Evolutionary conservation across 2,797 vertebrate species (phyloP), one percentile per base, ranked within the genome.

Genomic region (Paramormyrops hopkinsi): DNA sequence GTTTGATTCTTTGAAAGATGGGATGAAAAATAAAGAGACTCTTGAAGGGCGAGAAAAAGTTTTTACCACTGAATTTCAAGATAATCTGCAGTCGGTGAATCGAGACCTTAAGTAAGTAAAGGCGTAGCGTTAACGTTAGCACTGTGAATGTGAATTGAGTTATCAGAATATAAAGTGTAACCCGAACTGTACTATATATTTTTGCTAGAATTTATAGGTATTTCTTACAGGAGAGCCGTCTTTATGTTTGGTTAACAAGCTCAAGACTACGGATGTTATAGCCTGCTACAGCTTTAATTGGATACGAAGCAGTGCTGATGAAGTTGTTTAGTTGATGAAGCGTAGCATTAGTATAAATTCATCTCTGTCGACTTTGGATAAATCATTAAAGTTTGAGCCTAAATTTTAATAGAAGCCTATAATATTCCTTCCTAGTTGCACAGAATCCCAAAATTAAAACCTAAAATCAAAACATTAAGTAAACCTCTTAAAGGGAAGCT

Each of bases 1-100:
- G 48, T 99, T 99, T 93, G 98, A 99, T 93, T 98, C 96, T 89
- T 95, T 99, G 89, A 99, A 98, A 92, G 98, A 99, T 93, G 98
- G 98, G 6, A 98, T 98, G 97, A 97, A 97, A 90, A 97, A 98
- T 93, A 97, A 97, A 90, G 97, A 99, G 91, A 98, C 97, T 0
- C 93, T 98, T 92, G 98, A 99, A 92, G 96, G 96, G 65, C 96
- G 97, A 19, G 98, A 99, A 93, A 98, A 98, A 92, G 93, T 95
- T 87, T 99, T 99, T 91, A 96, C 97, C 65, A 94, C 96, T 88
- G 96, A 97, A 54, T 99, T 99, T 92, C 98, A 99, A 94, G 98
- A 99, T 93, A 97, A 98, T 92, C 94, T 99, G 91, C 97, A 98
- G 92, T 96, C 97, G 1, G 98, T 99, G 91, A 99, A 98, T 96